Evolutionary conservation across 64 coral and sea anemone species (phyloP), one percentile per base, ranked within the genome.

Genomic region (Montipora efflorescens): DNA sequence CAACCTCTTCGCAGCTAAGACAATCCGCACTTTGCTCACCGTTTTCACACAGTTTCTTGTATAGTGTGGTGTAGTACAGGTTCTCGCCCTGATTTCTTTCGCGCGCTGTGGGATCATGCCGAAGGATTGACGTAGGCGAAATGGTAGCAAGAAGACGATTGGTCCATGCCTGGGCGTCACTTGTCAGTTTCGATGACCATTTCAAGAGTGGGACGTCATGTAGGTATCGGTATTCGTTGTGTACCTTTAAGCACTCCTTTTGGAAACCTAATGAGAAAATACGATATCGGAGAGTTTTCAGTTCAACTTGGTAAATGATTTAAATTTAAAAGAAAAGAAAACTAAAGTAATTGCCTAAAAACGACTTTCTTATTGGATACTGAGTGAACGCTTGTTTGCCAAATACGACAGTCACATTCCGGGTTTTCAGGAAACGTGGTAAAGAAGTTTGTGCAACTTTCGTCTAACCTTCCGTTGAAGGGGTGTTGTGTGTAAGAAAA

Each of bases 61-160:
- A 28, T 80, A 2, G 70, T 15, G 14, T 69, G 46, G 3, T 22
- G 84, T 79, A 93, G 76, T 93, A 93, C 14, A 93, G 76, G 58
- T 93, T 93, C 66, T 93, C 92, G 15, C 92, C 92, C 59, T 88
- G 59, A 47, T 80, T 79, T 14, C 79, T 72, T 20, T 22, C 68
- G 28, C 22, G n/a, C 2, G 78, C 79, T 10, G 23, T 79, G 18
- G 84, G 92, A 71, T 93, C 92, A 23, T 93, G 92, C 3, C 80
- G 25, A 71, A 93, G 88, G 15, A 47, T 44, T 15, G 46, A 74
- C 53, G 28, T 28, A 28, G 28, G 28, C 28, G 28, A 28, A 28
- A 28, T 28, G 0, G 47, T 71, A 59, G 59, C 84, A 18, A 57
- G 83, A 7, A 93, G 75, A 22, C 70, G 75, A 28, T 93, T 50